Conservation (phyloP, 2,113 vertebrate genomes). For the Nicator chloris region DNA sequence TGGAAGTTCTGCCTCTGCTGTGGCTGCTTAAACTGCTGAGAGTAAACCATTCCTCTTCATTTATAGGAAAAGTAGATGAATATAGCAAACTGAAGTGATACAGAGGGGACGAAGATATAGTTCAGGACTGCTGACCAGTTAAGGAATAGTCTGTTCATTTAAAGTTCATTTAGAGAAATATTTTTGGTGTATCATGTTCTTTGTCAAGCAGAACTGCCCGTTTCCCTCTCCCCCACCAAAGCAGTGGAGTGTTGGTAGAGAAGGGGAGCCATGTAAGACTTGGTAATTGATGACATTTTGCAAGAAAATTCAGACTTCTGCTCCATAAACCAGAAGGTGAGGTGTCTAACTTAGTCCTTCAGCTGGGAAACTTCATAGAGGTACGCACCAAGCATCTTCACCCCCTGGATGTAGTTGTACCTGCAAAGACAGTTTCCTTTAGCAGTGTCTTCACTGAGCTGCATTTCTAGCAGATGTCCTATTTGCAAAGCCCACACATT, state of each 20-base stretch:
- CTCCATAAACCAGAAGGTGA: not conserved
- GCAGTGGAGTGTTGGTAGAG: not conserved
- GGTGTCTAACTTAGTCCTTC: conserved; percentile 35
- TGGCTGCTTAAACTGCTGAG: not conserved
- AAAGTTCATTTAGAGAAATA: not conserved
- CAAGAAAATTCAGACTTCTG: not conserved
- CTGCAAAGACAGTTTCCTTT: conserved; percentile 62
- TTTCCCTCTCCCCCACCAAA: not conserved
- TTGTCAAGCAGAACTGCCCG: not conserved
- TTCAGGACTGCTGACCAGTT: not conserved
- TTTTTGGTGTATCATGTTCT: not conserved
- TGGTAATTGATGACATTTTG: not conserved
- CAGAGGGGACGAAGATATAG: not conserved
- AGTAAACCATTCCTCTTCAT: not conserved
- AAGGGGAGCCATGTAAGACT: not conserved
- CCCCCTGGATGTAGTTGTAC: conserved; percentile 91
- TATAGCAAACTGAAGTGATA: not conserved
- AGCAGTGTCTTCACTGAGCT: not conserved
- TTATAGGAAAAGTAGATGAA: not conserved
- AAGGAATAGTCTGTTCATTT: not conserved
- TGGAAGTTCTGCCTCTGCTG: not conserved
- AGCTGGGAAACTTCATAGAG: conserved; percentile 91
- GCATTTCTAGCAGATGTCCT: not conserved
- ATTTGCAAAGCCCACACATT: not conserved
- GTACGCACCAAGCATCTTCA: conserved; percentile 91